These are phyloP conservation scores for Ennomos quercinarius DNA, from an alignment of 2,888 invertebrate genomes.

Conservation along the genomic window DNA sequence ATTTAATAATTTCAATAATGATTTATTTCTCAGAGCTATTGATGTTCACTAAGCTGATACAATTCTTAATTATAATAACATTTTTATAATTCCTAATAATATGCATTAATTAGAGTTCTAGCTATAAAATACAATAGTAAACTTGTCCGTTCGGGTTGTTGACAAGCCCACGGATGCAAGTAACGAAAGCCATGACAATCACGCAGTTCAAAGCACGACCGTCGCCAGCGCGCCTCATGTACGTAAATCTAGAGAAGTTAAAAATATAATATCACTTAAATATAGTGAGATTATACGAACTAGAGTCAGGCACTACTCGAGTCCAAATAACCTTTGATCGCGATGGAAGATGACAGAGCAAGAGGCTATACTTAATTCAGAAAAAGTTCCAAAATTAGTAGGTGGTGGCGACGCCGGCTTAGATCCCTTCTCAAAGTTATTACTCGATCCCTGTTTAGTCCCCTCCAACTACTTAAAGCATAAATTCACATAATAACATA, in stretches of 20 bases:
- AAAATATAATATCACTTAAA: conserved; percentile 37
- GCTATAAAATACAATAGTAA: conserved; percentile 84
- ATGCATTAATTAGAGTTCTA: conserved; percentile 85
- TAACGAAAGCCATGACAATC: conserved; percentile 51
- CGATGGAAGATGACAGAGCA: conserved; percentile 30
- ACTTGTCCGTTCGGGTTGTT: conserved; percentile 67
- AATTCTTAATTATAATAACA: conserved; percentile 83
- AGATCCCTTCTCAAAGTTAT: conserved; percentile 53
- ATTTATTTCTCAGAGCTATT: conserved; percentile 84
- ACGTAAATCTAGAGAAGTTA: conserved; percentile 35
- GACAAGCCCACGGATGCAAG: conserved; percentile 58
- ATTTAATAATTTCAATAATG: conserved; percentile 84
- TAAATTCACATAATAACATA: conserved; percentile 60
- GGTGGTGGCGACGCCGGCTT: conserved; percentile 50
- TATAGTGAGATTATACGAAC: conserved; percentile 21
- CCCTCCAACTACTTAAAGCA: conserved; percentile 73
- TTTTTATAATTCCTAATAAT: conserved; percentile 82
- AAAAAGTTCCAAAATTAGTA: conserved; percentile 37
- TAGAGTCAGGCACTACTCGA: conserved; percentile 32
- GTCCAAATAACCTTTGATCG: conserved; percentile 11
- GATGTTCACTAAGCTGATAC: conserved; percentile 86
- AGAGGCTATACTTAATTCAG: conserved; percentile 30
- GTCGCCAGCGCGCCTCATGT: conserved; percentile 34
- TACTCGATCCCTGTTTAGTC: conserved; percentile 75
- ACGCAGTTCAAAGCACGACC: conserved; percentile 41